Base-by-base conservation (phyloP, 2,797 vertebrate genomes). In the Propithecus perrieri region DNA sequence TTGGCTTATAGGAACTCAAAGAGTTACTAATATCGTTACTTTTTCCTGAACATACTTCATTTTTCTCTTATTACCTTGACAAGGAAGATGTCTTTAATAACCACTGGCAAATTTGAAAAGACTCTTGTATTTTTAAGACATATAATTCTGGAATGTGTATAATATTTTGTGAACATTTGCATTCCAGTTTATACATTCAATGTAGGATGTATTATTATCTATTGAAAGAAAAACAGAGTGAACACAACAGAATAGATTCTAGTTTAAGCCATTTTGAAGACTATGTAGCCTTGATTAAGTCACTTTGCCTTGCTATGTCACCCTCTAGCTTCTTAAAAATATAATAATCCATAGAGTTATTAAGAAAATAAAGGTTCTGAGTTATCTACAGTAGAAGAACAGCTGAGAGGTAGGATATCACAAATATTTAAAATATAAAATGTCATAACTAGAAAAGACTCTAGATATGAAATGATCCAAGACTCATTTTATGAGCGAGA, bases 41-140 rank as follows among this genome's bases (percentile, higher is more conserved):
- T 92, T 86, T 65, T 48, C 61, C 78, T 92, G 18, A 80, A 0
- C 55, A 11, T 71, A 33, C 20, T 63, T 1, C 35, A 81, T 59
- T 95, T 55, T 95, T 97, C 20, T 96, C 7, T 72, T 79, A 18
- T 94, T 90, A 43, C 88, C 67, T 96, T 95, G 80, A 84, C n/a
- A 94, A 94, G 33, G 50, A 48, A 55, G 5, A 75, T 71, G 10
- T 20, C 86, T 93, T 91, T 71, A 75, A 46, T 86, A 63, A 57
- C 41, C 43, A 61, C 50, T 78, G 88, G 46, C 9, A 79, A 30
- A 74, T 72, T 76, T 95, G 18, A 92, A 96, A 97, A 95, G n/a
- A 88, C 15, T 76, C 15, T 89, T 84, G 18, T 67, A 22, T 96
- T 85, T 78, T 33, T 48, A 91, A 92, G 53, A 84, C 33, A 80